Base-by-base conservation (phyloP, 2,888 invertebrate genomes). In the Marasmarcha lunaedactyla region DNA sequence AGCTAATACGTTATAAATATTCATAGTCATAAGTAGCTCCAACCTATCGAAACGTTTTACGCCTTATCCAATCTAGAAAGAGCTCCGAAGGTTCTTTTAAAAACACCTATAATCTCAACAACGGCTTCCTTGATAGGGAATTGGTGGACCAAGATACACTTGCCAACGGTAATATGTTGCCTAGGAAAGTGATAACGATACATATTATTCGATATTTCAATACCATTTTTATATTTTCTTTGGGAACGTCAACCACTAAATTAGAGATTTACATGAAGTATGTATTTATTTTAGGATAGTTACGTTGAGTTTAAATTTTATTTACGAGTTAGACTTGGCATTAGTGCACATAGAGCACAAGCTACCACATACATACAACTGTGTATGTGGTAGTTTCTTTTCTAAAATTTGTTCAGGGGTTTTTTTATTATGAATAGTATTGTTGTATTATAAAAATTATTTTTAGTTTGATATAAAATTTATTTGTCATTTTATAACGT, bases 1-100 rank as follows among this genome's bases (percentile, higher is more conserved):
- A 41, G 59, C 71, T 78, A 78, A 78, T 78, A 77, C 59, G 71
- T 74, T 74, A 79, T 79, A 79, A 79, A 79, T 79, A 79, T 79
- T 78, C 79, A 79, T 77, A 69, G 70, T 63, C 63, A 69, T 77
- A 79, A 79, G 78, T 72, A 79, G 74, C 76, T 71, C 50, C 61
- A 57, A 68, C 66, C 71, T 68, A 76, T 71, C 67, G 71, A 76
- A n/a, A 65, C 74, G 69, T 65, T 79, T 74, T 73, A 57, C 50
- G 46, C 52, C 37, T 46, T 44, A 26, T 76, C 68, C 63, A 33
- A 41, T 2, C 37, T 15, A 25, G 9, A 5, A 39, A 57, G 52
- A 39, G 50, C 39, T 33, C 15, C 14, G n/a, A 38, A 39, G 39
- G n/a, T 7, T 15, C 26, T 20, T 35, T 15, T 25, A 30, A 39